Conservation (phyloP, 2,888 invertebrate genomes). For the Lepidonotus clava region DNA sequence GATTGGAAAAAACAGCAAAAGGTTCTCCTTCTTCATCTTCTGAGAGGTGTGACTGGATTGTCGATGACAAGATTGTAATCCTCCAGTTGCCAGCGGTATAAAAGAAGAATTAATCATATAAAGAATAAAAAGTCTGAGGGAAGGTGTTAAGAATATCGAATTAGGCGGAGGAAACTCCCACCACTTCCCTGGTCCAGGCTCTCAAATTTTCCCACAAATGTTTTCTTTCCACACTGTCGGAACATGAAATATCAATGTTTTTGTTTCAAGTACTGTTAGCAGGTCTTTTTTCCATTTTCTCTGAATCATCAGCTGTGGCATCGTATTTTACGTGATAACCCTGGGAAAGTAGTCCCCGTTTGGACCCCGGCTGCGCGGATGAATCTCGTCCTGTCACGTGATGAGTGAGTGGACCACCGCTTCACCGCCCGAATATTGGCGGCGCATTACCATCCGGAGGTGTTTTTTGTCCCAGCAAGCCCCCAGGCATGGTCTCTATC, state of each 20-base stretch:
- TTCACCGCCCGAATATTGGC: slow-evolving; percentile 2
- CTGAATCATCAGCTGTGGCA: not conserved
- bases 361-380: not conserved
- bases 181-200: not conserved
- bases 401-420: not conserved
- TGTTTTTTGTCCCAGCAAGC: slow-evolving; percentile 12
- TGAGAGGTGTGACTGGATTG: no score
- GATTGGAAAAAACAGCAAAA: no score
- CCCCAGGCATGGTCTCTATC: slow-evolving; percentile 11
- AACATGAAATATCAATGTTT: slow-evolving; percentile 23
- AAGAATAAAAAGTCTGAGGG: no score
- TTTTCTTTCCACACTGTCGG: slow-evolving; percentile 3
- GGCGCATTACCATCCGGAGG: slow-evolving; percentile 19
- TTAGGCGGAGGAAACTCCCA: no score
- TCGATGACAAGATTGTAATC: no score
- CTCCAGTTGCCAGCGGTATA: no score
- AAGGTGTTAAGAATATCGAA: no score
- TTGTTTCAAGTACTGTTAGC: not conserved
- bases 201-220: no score
- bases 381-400: slow-evolving; percentile 21
- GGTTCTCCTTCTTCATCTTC: no score
- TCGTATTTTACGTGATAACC: not conserved
- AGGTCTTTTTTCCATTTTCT: not conserved
- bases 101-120: no score
- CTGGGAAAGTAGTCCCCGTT: slow-evolving; percentile 14